Evolutionary conservation across 2,888 invertebrate species (phyloP).

Genomic region (Drosophila merina): DNA sequence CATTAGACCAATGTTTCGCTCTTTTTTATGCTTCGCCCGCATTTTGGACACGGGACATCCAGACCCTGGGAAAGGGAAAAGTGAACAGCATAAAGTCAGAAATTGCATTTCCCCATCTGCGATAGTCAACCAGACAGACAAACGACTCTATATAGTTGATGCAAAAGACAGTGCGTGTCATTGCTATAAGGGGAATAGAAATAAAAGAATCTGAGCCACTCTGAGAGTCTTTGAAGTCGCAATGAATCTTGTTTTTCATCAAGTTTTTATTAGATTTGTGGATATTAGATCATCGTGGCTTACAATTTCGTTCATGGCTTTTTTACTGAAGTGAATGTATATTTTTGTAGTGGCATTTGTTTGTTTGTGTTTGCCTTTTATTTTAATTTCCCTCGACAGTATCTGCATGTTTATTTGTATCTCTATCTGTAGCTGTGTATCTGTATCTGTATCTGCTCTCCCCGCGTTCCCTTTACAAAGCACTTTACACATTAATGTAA

Average conservation of each 20-base stretch:
- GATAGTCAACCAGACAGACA: slow-evolving; percentile 40
- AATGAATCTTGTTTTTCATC: background rate
- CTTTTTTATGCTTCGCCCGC: slow-evolving; percentile 28
- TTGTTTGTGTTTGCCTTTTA: slow-evolving; percentile 58
- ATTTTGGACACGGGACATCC: slow-evolving; percentile 31
- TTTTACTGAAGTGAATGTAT: slow-evolving; percentile 19
- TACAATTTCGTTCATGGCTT: slow-evolving; percentile 7
- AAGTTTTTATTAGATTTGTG: background rate
- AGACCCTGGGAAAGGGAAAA: slow-evolving; percentile 34
- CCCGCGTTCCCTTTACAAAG: slow-evolving; percentile 30
- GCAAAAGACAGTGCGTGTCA: slow-evolving; percentile 11
- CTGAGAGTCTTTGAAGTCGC: background rate
- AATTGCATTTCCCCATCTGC: slow-evolving; percentile 59
- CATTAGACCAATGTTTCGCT: slow-evolving; percentile 58
- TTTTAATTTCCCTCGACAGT: slow-evolving; percentile 74
- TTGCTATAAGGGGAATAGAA: background rate
- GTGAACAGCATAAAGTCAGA: slow-evolving; percentile 59
- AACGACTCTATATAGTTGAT: slow-evolving; percentile 6
- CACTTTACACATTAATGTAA: slow-evolving; percentile 69
- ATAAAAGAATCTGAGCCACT: no score
- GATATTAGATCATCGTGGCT: no score
- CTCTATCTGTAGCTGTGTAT: slow-evolving; percentile 15
- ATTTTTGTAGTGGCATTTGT: slow-evolving; percentile 39
- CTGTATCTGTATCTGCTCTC: background rate
- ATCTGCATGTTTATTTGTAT: slow-evolving; percentile 38